Base-by-base conservation (phyloP, 2,797 vertebrate genomes). In the Channa striata region DNA sequence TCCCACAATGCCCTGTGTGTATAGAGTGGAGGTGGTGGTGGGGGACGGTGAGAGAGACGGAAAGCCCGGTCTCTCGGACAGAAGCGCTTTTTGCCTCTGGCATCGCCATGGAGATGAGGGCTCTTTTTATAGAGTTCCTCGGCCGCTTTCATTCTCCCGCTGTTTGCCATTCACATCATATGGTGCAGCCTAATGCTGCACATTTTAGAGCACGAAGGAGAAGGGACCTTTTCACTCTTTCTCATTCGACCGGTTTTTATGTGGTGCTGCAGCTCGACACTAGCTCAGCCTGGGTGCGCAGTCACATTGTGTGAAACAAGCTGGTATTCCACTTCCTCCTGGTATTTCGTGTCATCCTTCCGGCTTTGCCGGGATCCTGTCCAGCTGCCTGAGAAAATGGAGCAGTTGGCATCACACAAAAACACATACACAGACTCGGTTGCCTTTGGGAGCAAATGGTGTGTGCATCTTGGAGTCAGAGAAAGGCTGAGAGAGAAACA, bases 121-220 rank as follows among this genome's bases (percentile, higher is more conserved):
- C 51, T 78, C 80, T 70, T 81, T 79, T 72, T 68, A 82, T 71
- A 67, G 68, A 81, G 67, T 59, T 61, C 68, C 51, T 78, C 34
- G 16, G 40, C 63, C 71, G 6, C 21, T 75, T 83, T 84, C 33
- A 0, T 87, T 90, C 78, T 77, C 72, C 66, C 44, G 78, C 89
- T 84, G 85, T 92, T 87, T 81, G 74, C 86, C 74, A 81, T 82
- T 84, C 80, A 78, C 60, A 82, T 83, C 67, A 62, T 69, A 74
- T 74, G 72, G 74, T 68, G 50, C 57, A 77, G 65, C 16, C 70
- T 61, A 61, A 62, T 34, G 9, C 36, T 53, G 48, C 2, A 8
- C 69, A 62, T 30, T 64, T 64, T 56, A 56, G 34, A 60, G 57
- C 40, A 19, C 0, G 4, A 52, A 56, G 33, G 65, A 69, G 39